A percentile compares a stretch with the other conserved stretches of the same genome.
phyloP scores from a whole-genome alignment of 2,888 invertebrate species.

The Melieria omissa region DNA sequence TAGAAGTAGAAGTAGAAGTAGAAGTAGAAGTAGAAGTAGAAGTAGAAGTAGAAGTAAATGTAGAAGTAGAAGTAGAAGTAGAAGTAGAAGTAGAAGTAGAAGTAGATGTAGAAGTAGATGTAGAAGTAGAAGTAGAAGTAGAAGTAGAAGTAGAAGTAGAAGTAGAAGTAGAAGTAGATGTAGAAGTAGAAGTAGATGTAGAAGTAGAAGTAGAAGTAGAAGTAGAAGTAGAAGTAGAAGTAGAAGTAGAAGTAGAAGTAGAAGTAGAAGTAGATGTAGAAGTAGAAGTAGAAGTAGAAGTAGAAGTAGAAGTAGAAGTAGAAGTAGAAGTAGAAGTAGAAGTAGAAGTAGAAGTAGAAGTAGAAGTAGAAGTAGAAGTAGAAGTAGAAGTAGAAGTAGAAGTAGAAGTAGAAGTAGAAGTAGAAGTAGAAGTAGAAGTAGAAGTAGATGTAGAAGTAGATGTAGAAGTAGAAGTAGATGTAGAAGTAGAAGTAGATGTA shows the following conservation, averaged over 20 bases:
- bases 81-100: neutral
- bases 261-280: neutral
- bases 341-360: neutral
- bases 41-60: neutral
- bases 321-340: neutral
- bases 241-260: neutral
- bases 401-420: neutral
- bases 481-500: neutral
- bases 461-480: neutral
- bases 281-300: neutral
- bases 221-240: too few species aligned
- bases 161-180: neutral
- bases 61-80: neutral
- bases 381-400: neutral
- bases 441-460: neutral
- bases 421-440: neutral
- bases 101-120: neutral
- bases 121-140: neutral
- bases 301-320: neutral
- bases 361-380: neutral
- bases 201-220: too few species aligned
- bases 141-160: neutral
- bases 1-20: neutral
- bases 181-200: too few species aligned
- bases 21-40: neutral